Base-by-base conservation (phyloP, 2,113 vertebrate genomes). In the Nibea coibor region DNA sequence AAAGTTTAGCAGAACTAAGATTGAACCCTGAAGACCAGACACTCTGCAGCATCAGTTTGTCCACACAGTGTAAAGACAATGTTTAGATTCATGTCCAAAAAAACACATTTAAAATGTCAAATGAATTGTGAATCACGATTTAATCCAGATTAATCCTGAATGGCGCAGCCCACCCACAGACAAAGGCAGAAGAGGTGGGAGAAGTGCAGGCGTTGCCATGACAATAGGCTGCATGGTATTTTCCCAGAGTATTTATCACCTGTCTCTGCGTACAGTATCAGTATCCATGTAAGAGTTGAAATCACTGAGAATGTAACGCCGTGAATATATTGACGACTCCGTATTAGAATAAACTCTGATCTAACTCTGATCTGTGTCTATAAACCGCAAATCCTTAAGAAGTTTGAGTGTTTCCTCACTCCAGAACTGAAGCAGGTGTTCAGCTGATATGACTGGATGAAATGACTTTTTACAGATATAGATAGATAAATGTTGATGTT, bases 111-210 rank as follows among this genome's bases (percentile, higher is more conserved):
- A 10, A 5, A 20, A 39, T 17, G 3, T 20, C 7, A 0, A 2
- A 2, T 14, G 20, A 71, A 66, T 20, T 26, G 73, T 4, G 45
- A 48, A 70, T 11, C 39, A 51, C 1, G 8, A 24, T 71, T 39
- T 71, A 84, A 84, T 86, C 72, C 59, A 67, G 28, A 61, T 86
- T 76, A 82, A 84, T 84, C 68, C 78, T 81, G 82, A 71, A 72
- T 5, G 45, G 50, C 39, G 45, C 63, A 75, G 82, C 74, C 82
- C 45, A 81, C 89, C 65, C 80, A 86, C 83, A 66, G 58, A 78
- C 66, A 35, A 35, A 15, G 28, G 63, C 43, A 64, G 81, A 42
- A 48, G 39, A 56, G 59, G 63, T 31, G 51, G 73, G 69, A 72
- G 67, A 66, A 72, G 67, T 63, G 75, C 75, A 69, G 50, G 39